Conservation (phyloP, 2,797 vertebrate genomes). For the Pseudochirops corinnae region DNA sequence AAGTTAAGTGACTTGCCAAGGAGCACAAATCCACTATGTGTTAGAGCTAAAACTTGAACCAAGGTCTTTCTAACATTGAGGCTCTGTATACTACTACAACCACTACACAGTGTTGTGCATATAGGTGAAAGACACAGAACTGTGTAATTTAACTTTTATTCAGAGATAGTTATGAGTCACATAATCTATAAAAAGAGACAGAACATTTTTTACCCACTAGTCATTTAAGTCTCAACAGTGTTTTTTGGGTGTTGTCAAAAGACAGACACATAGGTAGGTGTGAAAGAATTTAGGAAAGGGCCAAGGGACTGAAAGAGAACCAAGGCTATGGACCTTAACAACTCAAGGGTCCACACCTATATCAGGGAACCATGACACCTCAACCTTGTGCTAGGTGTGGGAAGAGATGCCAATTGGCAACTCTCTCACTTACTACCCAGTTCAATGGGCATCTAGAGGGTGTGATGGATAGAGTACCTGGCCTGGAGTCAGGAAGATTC, state of each 20-base stretch:
- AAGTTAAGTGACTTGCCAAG: neutral
- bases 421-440: neutral
- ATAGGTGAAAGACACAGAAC: neutral
- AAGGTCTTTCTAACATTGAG: neutral
- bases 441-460: neutral
- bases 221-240: neutral
- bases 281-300: neutral
- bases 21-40: neutral
- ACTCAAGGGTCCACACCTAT: neutral
- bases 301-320: neutral
- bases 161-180: conserved; percentile 18
- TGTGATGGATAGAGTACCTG: neutral
- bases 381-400: neutral
- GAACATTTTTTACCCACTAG: neutral
- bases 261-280: neutral
- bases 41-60: neutral
- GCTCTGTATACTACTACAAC: neutral
- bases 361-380: neutral
- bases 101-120: neutral
- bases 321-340: neutral
- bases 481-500: neutral
- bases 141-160: neutral
- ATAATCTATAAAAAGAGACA: conserved; percentile 41
- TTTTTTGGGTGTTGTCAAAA: neutral
- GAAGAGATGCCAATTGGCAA: neutral